Evolutionary conservation across 2,888 invertebrate genomes (phyloP).

Genomic region (Agriopis aurantiaria): DNA sequence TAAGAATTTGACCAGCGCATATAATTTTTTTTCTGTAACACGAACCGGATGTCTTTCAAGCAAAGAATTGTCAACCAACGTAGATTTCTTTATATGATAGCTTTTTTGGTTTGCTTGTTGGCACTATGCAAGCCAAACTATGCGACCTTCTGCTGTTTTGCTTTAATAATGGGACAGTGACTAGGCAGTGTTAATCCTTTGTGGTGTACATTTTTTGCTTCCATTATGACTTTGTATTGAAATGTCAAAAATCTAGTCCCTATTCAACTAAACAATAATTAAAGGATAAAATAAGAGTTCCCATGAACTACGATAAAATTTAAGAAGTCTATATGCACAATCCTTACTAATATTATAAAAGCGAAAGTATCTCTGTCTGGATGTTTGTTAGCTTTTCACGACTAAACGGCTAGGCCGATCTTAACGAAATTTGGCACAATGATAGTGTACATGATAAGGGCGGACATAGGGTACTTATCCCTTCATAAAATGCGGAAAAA

Average conservation of each 20-base stretch:
- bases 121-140: constrained; percentile 30
- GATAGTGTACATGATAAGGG: too few relatives aligned
- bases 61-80: constrained; percentile 7
- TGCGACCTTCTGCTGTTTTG: constrained; percentile 40
- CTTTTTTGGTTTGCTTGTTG: constrained; percentile 14
- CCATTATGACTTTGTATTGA: constrained; percentile 23
- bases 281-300: too few relatives aligned
- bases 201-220: constrained; percentile 36
- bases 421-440: too few relatives aligned
- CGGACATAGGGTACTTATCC: too few relatives aligned
- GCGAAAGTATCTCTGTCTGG: too few relatives aligned
- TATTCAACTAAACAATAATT: too few relatives aligned
- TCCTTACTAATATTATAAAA: too few relatives aligned
- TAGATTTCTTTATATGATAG: constrained; percentile 5
- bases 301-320: too few relatives aligned
- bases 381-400: too few relatives aligned
- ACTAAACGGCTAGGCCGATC: too few relatives aligned
- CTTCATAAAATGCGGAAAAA: too few relatives aligned
- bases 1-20: background rate
- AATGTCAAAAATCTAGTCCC: background rate
- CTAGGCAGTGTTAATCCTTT: constrained; percentile 39
- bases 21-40: background rate
- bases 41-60: background rate
- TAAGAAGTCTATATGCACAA: too few relatives aligned
- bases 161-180: constrained; percentile 43